Base-by-base conservation (phyloP, 2,888 invertebrate genomes). In the Drosophila nr. perissopoda region DNA sequence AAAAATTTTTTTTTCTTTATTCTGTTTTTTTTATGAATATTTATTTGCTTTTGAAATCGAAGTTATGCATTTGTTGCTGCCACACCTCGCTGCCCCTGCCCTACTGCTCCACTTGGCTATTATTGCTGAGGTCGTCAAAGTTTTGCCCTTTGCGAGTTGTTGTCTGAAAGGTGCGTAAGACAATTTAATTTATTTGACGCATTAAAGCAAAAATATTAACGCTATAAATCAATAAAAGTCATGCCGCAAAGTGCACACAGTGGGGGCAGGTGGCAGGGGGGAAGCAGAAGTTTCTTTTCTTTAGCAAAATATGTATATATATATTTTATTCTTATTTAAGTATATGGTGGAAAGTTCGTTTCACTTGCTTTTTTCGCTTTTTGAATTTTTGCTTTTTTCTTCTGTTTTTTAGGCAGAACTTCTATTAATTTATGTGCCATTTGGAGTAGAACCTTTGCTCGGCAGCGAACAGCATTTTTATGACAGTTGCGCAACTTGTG, bases 121-220 rank as follows among this genome's bases (percentile, higher is more conserved):
- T 63, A 38, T 25, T 61, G 61, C 33, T 57, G 81, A 42, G 53
- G 65, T 48, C 71, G 53, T 83, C 87, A 87, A 89, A 73, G 80
- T 86, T 87, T 72, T 51, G 64, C 82, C 76, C 73, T 62, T 72
- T 67, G 64, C 74, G 52, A 70, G 70, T 70, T 73, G 70, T 72
- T 71, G 38, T 42, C 54, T 69, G 73, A 78, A 89, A 87, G 90
- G 88, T 87, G 88, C 88, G 90, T 83, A 87, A 88, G 87, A 85
- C 87, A 89, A 87, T 87, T 89, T 87, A 87, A 87, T 87, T 87
- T 87, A 89, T 87, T 89, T 88, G 83, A 83, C 75, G 87, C 90
- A 87, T 90, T 87, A 90, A 88, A 90, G 86, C 76, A 85, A 79
- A 87, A 85, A 87, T 87, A 87, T 87, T 85, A 87, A 74, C 73